These are phyloP conservation scores for Psittacula echo DNA, from an alignment of 2,797 vertebrate genomes.

Conservation along the genomic window DNA sequence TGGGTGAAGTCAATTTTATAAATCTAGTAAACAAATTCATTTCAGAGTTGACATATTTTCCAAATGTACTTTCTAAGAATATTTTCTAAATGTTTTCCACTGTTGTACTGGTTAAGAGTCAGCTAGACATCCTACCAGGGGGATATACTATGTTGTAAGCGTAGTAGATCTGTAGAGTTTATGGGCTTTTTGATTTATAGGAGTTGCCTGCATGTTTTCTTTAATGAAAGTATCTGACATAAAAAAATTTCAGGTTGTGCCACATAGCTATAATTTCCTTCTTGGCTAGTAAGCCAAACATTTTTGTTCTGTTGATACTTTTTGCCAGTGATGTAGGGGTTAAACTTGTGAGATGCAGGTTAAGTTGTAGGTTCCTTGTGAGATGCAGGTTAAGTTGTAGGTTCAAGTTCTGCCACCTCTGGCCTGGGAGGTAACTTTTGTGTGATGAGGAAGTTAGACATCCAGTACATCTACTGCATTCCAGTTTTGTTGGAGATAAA, in stretches of 20 bases:
- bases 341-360: neutral
- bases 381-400: neutral
- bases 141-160: neutral
- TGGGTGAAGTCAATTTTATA: neutral
- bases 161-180: neutral
- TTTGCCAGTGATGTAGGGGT: neutral
- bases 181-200: neutral
- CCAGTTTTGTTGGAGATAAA: neutral
- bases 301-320: neutral
- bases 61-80: neutral
- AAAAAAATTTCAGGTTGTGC: neutral
- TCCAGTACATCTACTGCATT: accelerated
- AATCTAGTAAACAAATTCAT: neutral
- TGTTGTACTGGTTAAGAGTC: neutral
- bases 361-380: neutral
- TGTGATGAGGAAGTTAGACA: neutral
- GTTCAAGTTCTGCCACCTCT: neutral
- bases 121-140: neutral
- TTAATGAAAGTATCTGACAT: neutral
- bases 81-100: neutral
- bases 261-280: neutral
- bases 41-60: neutral
- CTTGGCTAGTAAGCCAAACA: neutral
- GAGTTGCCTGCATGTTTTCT: neutral
- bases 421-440: neutral